Evolutionary conservation across 2,888 invertebrate species (phyloP).

Genomic region (Choristoneura rosaceana): DNA sequence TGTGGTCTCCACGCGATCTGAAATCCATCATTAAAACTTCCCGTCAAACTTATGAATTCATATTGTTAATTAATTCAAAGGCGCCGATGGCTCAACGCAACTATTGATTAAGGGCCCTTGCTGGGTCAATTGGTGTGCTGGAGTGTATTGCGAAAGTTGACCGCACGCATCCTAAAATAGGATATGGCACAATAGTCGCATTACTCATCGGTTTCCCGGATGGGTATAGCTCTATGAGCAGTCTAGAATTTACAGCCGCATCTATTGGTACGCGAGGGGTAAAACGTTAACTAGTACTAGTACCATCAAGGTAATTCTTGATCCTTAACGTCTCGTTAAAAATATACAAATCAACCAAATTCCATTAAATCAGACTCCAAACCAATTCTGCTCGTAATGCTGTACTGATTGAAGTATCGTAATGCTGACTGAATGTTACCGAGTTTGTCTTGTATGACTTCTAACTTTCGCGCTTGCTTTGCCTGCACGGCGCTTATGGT

Average conservation of each 20-base stretch:
- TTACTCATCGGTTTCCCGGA: conserved; percentile 60
- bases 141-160: conserved; percentile 73
- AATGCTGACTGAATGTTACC: conserved; percentile 61
- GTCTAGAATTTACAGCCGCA: conserved; percentile 7
- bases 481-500: conserved; percentile 72
- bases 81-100: conserved; percentile 44
- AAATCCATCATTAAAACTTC: conserved; percentile 56
- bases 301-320: too few relatives aligned
- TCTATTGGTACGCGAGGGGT: neutral
- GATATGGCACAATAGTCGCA: conserved; percentile 75
- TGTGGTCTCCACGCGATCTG: conserved; percentile 80
- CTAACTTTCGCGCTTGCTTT: conserved; percentile 76
- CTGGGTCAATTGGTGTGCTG: conserved; percentile 70
- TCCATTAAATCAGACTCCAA: too few relatives aligned
- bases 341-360: too few relatives aligned
- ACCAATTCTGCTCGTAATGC: too few relatives aligned
- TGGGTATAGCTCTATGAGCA: conserved; percentile 41
- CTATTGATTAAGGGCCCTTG: conserved; percentile 72
- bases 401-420: neutral
- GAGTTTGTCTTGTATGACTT: conserved; percentile 79
- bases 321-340: too few relatives aligned
- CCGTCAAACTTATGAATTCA: conserved; percentile 49
- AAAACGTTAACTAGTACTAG: neutral
- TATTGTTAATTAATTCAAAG: conserved; percentile 61
- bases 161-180: conserved; percentile 69